phyloP scores from a whole-genome alignment of 2,797 vertebrate genomes.

The Rhabdomys pumilio region DNA sequence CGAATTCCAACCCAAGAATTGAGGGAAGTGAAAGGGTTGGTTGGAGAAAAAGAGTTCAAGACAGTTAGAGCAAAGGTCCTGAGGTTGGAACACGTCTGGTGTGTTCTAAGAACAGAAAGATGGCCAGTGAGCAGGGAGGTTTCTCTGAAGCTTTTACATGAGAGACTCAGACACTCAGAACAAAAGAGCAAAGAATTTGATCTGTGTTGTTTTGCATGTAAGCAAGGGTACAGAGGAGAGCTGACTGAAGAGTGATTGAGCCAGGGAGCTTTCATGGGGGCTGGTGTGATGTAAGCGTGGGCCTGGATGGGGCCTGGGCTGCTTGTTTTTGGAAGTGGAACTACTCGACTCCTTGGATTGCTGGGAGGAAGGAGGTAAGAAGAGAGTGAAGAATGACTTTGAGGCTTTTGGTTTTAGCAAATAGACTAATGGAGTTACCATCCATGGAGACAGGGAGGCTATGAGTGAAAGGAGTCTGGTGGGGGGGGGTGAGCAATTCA shows the following conservation, averaged over 20 bases:
- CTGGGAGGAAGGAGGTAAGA: not conserved
- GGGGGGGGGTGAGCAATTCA: not conserved
- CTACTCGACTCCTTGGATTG: not conserved
- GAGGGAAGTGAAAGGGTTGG: not conserved
- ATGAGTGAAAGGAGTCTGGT: not conserved
- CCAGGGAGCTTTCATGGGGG: not conserved
- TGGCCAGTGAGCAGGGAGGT: not conserved
- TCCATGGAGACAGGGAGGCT: not conserved
- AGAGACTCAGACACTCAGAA: not conserved
- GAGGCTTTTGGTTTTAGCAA: not conserved
- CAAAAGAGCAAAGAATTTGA: not conserved
- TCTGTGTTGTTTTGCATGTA: not conserved
- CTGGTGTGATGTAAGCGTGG: too few species aligned
- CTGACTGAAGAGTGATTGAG: not conserved
- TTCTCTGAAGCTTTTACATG: not conserved
- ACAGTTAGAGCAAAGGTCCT: not conserved
- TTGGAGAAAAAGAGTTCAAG: not conserved
- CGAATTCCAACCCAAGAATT: constrained; percentile 5
- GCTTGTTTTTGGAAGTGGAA: not conserved
- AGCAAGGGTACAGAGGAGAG: not conserved
- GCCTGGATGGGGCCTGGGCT: too few species aligned
- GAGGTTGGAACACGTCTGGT: not conserved
- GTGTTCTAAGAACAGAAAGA: not conserved
- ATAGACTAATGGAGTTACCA: too few species aligned
- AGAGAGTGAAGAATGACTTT: not conserved